Evolutionary conservation across 1,140 invertebrate genomes (phyloP).

Genomic region (Palaemon carinicauda): DNA sequence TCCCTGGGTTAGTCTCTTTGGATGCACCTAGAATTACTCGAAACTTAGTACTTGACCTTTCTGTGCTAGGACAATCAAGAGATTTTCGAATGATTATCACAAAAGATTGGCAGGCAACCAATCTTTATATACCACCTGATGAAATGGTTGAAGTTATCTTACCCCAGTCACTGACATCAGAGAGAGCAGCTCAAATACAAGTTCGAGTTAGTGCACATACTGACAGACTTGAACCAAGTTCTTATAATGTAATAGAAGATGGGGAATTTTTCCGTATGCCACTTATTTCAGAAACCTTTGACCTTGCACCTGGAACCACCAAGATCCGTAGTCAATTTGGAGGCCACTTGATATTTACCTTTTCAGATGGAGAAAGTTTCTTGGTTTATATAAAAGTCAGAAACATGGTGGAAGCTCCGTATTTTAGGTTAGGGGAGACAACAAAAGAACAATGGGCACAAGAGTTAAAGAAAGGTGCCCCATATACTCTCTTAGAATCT

Average conservation of each 20-base stretch:
- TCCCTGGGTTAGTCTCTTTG: neutral
- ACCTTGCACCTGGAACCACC: constrained; percentile 12
- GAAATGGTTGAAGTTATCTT: neutral
- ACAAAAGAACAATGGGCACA: neutral
- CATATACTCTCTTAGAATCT: constrained; percentile 5
- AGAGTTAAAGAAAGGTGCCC: neutral
- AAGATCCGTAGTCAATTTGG: constrained; percentile 22
- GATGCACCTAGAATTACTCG: neutral
- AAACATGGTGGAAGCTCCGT: constrained; percentile 9
- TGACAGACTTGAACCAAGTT: neutral
- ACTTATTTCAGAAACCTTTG: constrained; percentile 17
- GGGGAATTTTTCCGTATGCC: neutral
- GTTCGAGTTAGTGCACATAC: constrained; percentile 20
- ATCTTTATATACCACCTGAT: neutral
- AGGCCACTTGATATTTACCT: constrained; percentile 24
- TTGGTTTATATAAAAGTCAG: neutral
- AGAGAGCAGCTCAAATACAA: neutral
- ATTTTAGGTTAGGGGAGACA: neutral
- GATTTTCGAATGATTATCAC: constrained; percentile 24
- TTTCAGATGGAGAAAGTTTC: constrained; percentile 4
- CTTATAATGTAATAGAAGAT: neutral
- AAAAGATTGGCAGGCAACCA: constrained; percentile 23
- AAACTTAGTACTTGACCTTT: neutral
- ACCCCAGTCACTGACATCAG: neutral
- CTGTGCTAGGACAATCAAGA: neutral